Evolutionary conservation across 2,797 vertebrate genomes (phyloP).

Genomic region (Potorous gilbertii): DNA sequence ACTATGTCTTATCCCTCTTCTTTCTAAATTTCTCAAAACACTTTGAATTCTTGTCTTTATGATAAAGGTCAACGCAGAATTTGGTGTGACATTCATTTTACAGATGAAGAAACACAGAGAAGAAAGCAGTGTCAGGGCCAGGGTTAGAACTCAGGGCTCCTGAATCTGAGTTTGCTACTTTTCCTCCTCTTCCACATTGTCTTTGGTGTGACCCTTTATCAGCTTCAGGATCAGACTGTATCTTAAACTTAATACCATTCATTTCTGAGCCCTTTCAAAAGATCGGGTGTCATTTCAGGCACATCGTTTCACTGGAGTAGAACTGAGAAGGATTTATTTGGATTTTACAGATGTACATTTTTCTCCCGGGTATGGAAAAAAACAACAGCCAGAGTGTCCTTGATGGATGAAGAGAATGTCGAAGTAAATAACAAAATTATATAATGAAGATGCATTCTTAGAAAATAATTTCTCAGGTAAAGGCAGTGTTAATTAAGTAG

Average conservation of each 20-base stretch:
- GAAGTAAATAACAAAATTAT: constrained; percentile 47
- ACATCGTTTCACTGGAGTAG: not conserved
- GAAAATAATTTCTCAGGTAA: constrained; percentile 66
- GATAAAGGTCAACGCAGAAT: not conserved
- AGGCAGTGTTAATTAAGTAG: constrained; percentile 72
- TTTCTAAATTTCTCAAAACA: not conserved
- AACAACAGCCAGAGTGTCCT: not conserved
- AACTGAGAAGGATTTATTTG: constrained; percentile 49
- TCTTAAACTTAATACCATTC: constrained; percentile 25
- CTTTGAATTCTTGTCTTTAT: constrained; percentile 32
- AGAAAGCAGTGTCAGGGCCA: not conserved
- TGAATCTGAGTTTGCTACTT: not conserved
- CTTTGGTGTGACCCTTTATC: not conserved
- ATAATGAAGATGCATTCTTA: constrained; percentile 63
- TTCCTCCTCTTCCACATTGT: not conserved
- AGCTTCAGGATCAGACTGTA: not conserved
- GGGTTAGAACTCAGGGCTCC: not conserved
- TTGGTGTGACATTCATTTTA: constrained; percentile 1
- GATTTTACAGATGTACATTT: constrained; percentile 47
- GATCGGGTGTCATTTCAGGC: constrained; percentile 16
- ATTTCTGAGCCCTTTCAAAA: constrained; percentile 15
- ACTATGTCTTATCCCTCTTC: not conserved
- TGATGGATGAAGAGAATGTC: constrained; percentile 19
- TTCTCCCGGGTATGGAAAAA: constrained; percentile 37
- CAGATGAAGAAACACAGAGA: not conserved